These are phyloP conservation scores for Arbacia lixula DNA, from an alignment of 53 echinoderm and acorn worm genomes.

Conservation along the genomic window DNA sequence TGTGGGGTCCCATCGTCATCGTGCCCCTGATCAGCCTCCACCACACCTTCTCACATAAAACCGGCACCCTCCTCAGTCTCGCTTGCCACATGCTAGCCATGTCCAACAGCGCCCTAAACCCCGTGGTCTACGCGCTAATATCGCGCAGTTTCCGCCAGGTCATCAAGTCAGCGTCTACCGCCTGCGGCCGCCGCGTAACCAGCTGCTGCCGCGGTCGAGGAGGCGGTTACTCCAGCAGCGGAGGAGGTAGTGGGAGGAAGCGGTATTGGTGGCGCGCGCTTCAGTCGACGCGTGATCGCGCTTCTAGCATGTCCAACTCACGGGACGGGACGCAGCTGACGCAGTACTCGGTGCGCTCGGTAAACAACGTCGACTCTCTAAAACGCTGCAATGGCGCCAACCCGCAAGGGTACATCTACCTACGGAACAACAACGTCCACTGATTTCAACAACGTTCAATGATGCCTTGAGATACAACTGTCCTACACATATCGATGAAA, in stretches of 20 bases:
- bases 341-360: constrained; percentile 33
- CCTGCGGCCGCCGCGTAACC: neutral
- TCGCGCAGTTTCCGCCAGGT: constrained; percentile 65
- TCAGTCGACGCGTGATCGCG: constrained; percentile 49
- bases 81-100: constrained; percentile 50
- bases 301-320: constrained; percentile 37
- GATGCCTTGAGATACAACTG: neutral
- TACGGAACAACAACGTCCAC: constrained; percentile 41
- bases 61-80: neutral
- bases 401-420: constrained; percentile 41
- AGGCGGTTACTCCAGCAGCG: neutral
- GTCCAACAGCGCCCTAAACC: constrained; percentile 69
- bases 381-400: constrained; percentile 11
- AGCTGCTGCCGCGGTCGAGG: neutral
- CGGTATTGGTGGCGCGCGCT: constrained; percentile 22
- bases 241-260: too few species aligned
- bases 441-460: neutral
- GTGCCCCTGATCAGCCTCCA: neutral
- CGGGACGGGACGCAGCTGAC: constrained; percentile 45
- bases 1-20: constrained; percentile 37
- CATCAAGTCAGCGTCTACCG: constrained; percentile 44
- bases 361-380: constrained; percentile 23
- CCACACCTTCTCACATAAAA: neutral
- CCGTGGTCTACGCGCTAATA: constrained; percentile 67
- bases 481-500: neutral